Conservation (phyloP, 2,113 vertebrate species). For the Pterocles gutturalis region DNA sequence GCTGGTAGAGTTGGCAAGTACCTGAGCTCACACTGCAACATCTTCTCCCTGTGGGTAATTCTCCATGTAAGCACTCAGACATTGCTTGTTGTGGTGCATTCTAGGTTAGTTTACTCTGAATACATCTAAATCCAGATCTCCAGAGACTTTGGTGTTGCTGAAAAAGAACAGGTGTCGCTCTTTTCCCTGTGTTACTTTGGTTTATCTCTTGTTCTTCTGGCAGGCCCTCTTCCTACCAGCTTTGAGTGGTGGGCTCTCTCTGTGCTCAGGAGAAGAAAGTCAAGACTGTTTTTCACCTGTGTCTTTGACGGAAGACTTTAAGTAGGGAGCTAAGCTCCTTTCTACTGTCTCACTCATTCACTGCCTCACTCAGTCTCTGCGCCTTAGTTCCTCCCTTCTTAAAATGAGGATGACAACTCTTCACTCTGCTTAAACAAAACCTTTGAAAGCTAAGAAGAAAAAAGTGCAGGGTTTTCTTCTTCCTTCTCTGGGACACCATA, state of each 20-base stretch:
- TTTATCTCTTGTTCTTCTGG: background rate
- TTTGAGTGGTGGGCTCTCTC: background rate
- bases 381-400: background rate
- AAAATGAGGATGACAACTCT: background rate
- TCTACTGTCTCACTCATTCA: background rate
- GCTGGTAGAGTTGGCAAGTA: background rate
- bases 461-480: background rate
- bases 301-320: background rate
- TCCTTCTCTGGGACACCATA: background rate
- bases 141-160: background rate
- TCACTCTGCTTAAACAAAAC: background rate
- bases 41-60: background rate
- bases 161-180: background rate
- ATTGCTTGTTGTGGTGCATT: background rate
- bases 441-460: constrained; percentile 24
- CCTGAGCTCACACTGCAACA: background rate
- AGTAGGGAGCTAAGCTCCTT: background rate
- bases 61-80: background rate
- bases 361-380: background rate
- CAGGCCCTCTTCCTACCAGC: background rate
- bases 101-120: background rate
- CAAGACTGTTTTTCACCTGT: background rate
- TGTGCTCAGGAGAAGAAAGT: background rate
- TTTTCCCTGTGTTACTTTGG: background rate
- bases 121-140: background rate